Evolutionary conservation across 1,140 invertebrate genomes (phyloP).

Genomic region (Amyelois transitella): DNA sequence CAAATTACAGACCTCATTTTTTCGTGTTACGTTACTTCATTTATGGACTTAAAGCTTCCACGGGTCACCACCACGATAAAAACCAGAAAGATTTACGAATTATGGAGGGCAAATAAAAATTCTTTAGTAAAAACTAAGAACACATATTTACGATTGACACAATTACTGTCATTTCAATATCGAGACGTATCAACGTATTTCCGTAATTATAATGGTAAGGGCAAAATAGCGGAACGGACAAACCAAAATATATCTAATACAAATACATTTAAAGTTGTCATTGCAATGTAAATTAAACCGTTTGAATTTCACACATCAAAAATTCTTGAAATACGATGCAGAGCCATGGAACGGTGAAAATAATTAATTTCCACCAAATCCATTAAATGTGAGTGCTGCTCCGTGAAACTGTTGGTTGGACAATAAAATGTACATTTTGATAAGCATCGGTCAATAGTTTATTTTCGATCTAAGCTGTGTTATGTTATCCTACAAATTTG

Average conservation of each 20-base stretch:
- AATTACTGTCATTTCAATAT: too few species aligned
- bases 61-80: too few species aligned
- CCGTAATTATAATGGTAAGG: not conserved
- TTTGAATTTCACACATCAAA: conserved; percentile 31
- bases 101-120: too few species aligned
- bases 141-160: too few species aligned
- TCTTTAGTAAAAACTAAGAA: too few species aligned
- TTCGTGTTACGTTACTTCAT: too few species aligned
- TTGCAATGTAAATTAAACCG: not conserved
- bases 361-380: conserved; percentile 43
- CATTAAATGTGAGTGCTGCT: conserved; percentile 32
- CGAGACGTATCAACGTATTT: too few species aligned
- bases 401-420: conserved; percentile 27
- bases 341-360: conserved; percentile 27
- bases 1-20: too few species aligned
- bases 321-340: conserved; percentile 25
- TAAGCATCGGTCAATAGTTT: not conserved
- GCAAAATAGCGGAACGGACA: not conserved
- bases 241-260: conserved; percentile 14
- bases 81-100: too few species aligned
- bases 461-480: too few species aligned
- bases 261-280: conserved; percentile 6
- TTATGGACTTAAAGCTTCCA: too few species aligned
- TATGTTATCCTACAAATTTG: too few species aligned
- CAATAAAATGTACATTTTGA: conserved; percentile 18